Percentiles rank a stretch among this genome's conserved stretches.
Conservation (phyloP, 64 coral and sea anemone genomes). For the Astreopora myriophthalma region DNA sequence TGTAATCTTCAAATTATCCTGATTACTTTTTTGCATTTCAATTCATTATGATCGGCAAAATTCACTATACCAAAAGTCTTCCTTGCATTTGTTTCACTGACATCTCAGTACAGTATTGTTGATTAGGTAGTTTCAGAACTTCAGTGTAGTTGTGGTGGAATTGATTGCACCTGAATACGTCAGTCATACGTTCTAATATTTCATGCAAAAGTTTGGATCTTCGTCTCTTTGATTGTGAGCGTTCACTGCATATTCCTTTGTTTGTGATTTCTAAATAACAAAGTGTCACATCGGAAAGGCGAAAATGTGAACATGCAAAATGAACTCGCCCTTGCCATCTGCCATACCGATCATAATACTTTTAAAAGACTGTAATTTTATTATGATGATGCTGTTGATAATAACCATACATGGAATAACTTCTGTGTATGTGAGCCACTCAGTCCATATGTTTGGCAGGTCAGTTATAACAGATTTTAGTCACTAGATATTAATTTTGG, state of each 20-base stretch:
- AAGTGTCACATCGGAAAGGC: not conserved
- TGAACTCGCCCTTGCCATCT: not conserved
- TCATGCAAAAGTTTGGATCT: not conserved
- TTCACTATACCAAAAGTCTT: not conserved
- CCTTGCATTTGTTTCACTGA: not conserved
- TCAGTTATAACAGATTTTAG: not conserved
- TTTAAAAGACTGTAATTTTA: not conserved
- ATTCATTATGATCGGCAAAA: not conserved
- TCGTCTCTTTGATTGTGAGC: not conserved
- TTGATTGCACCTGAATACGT: not conserved
- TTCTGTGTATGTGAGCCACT: not conserved
- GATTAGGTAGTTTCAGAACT: not conserved
- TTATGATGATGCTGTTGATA: not conserved
- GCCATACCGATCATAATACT: not conserved
- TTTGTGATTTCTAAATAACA: not conserved
- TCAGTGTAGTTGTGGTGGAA: not conserved
- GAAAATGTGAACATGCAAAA: not conserved
- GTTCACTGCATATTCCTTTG: not conserved
- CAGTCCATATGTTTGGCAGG: not conserved
- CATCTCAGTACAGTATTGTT: not conserved
- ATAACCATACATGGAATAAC: not conserved
- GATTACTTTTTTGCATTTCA: not conserved
- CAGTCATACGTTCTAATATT: not conserved
- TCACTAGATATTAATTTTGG: not conserved
- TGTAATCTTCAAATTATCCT: not conserved